Evolutionary conservation across 2,797 vertebrate species (phyloP).

Genomic region (Karalla daura): DNA sequence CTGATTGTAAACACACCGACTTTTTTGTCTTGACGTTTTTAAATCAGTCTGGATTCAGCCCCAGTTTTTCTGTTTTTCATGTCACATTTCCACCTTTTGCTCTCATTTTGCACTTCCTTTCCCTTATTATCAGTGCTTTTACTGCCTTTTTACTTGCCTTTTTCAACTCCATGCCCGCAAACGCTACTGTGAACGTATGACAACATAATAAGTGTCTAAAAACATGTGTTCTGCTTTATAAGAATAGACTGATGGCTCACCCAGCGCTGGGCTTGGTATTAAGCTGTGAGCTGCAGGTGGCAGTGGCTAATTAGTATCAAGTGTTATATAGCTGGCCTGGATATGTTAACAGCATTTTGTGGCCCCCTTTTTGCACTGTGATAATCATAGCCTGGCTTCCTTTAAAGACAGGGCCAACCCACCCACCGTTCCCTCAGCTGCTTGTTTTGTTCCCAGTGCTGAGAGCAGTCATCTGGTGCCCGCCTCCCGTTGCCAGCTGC

Average conservation of each 20-base stretch:
- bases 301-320: conserved; percentile 54
- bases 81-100: too few relatives aligned
- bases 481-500: conserved; percentile 62
- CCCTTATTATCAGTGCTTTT: too few relatives aligned
- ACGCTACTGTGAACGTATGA: not conserved
- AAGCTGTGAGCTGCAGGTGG: conserved; percentile 30
- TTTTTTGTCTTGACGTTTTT: too few relatives aligned
- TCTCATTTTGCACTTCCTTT: too few relatives aligned
- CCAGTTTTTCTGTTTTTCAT: too few relatives aligned
- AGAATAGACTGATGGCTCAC: not conserved
- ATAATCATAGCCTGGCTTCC: conserved; percentile 74
- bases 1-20: too few relatives aligned
- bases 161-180: too few relatives aligned
- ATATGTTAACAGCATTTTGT: conserved; percentile 40
- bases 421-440: conserved; percentile 71
- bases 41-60: too few relatives aligned
- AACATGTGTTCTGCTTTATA: not conserved
- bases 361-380: conserved; percentile 41
- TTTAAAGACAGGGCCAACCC: conserved; percentile 59
- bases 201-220: not conserved
- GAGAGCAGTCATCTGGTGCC: conserved; percentile 57
- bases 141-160: too few relatives aligned
- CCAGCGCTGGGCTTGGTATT: not conserved
- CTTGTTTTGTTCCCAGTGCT: conserved; percentile 60
- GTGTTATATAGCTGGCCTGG: conserved; percentile 46